Conservation (phyloP, 2,888 invertebrate species). For the Hyppa rectilinea region DNA sequence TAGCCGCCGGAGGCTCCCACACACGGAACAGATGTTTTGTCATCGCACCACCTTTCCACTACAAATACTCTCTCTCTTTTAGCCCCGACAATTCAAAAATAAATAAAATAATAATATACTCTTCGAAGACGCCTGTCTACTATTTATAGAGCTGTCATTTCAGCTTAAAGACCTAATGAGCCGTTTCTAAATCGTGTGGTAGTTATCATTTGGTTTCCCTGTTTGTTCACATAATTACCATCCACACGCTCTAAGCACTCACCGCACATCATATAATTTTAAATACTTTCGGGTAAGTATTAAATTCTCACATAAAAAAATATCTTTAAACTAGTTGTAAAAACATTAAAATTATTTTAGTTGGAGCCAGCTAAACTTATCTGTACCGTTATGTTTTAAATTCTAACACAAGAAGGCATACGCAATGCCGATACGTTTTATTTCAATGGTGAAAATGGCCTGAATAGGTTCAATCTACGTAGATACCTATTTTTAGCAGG, state of each 20-base stretch:
- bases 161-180: constrained; percentile 89
- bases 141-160: constrained; percentile 89
- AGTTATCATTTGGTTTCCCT: constrained; percentile 82
- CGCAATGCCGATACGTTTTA: neutral
- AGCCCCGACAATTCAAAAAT: constrained; percentile 78
- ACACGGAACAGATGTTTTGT: constrained; percentile 86
- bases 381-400: neutral
- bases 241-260: constrained; percentile 69
- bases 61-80: constrained; percentile 79
- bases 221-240: constrained; percentile 86
- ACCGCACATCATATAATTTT: constrained; percentile 50
- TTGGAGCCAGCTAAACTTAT: neutral
- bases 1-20: constrained; percentile 74
- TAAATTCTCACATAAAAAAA: constrained; percentile 3
- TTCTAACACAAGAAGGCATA: neutral
- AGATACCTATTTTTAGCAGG: neutral
- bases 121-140: constrained; percentile 75
- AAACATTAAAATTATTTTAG: neutral
- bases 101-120: constrained; percentile 79
- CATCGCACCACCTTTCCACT: constrained; percentile 77
- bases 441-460: neutral
- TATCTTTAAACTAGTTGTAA: neutral
- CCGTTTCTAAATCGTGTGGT: constrained; percentile 87
- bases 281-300: constrained; percentile 33
- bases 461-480: neutral